Percentiles rank a stretch among this genome's conserved stretches.
phyloP scores from a whole-genome alignment of 2,797 vertebrate species.

The Gallinago stenura region DNA sequence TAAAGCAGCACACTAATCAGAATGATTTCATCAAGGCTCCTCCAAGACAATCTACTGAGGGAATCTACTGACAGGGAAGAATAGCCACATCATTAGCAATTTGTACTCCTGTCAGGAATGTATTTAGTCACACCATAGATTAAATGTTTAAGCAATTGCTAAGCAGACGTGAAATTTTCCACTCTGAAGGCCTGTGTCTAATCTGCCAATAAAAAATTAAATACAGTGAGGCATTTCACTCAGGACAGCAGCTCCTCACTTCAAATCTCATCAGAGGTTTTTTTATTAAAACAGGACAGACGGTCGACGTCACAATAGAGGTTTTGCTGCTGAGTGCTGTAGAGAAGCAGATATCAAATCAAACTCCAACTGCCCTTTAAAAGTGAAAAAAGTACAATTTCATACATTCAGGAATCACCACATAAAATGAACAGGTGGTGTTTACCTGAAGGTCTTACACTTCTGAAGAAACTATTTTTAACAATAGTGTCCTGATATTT shows the following conservation, averaged over 20 bases:
- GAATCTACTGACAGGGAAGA: constrained; percentile 16
- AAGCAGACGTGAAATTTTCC: neutral
- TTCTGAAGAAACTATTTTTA: neutral
- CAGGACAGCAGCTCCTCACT: neutral
- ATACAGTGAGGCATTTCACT: neutral
- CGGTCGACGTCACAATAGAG: neutral
- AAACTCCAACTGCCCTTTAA: neutral
- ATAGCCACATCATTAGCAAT: neutral
- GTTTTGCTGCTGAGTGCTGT: neutral
- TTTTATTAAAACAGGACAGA: neutral
- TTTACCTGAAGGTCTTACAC: neutral
- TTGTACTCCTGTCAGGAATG: neutral
- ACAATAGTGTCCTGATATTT: neutral
- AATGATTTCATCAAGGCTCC: neutral
- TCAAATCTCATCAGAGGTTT: neutral
- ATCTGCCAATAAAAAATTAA: neutral
- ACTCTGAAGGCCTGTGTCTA: neutral
- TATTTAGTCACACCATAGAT: neutral
- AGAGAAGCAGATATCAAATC: neutral
- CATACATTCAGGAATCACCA: neutral
- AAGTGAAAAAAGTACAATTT: neutral
- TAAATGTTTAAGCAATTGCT: constrained; percentile 16
- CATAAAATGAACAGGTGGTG: neutral
- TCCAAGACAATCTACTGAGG: neutral
- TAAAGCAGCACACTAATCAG: neutral